These are phyloP conservation scores for Hipposideros larvatus DNA, from an alignment of 2,797 vertebrate genomes.

Conservation along the genomic window DNA sequence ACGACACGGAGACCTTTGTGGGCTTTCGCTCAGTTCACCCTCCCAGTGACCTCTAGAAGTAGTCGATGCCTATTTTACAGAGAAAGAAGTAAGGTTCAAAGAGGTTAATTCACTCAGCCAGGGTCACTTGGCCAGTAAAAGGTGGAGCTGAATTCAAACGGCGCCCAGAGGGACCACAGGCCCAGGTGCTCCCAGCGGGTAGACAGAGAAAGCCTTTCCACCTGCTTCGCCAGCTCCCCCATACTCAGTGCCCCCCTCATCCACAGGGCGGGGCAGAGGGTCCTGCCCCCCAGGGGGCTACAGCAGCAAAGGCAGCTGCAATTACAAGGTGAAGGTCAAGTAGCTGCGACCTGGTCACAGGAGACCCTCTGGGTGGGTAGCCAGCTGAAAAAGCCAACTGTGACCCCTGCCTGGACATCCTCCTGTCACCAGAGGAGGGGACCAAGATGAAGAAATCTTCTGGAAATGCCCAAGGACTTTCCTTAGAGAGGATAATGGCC, in stretches of 20 bases:
- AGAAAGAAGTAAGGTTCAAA: not conserved
- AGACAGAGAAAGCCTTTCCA: not conserved
- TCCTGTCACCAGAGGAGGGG: not conserved
- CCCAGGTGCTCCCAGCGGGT: not conserved
- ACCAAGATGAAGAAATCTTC: slow-evolving; percentile 27
- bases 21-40: not conserved
- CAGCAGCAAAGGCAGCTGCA: not conserved
- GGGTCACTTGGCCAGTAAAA: not conserved
- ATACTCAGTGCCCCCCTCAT: rapidly evolving
- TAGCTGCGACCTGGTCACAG: not conserved
- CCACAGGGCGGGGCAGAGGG: not conserved
- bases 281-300: not conserved
- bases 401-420: not conserved
- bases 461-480: slow-evolving; percentile 35
- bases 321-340: not conserved
- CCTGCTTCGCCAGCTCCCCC: rapidly evolving
- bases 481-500: slow-evolving; percentile 1
- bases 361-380: not conserved
- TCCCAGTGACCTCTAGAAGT: not conserved
- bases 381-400: not conserved
- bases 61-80: not conserved
- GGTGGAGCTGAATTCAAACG: not conserved
- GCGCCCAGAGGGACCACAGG: not conserved
- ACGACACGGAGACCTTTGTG: rapidly evolving
- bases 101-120: not conserved